phyloP scores from a whole-genome alignment of 2,113 vertebrate genomes.

The Panthera uncia region DNA sequence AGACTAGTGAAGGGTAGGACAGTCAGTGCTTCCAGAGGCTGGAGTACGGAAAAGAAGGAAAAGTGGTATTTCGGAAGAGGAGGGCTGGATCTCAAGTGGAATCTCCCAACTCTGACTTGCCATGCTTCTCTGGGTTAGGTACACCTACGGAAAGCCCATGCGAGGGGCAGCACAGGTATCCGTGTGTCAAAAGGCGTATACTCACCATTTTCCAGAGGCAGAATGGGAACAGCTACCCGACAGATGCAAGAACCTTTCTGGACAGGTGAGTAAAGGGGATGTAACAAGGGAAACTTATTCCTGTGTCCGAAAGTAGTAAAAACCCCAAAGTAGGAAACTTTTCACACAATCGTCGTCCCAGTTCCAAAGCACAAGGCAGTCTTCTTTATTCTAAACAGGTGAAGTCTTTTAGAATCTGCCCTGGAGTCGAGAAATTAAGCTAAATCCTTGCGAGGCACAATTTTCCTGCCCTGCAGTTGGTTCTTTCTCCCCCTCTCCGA shows the following conservation, averaged over 20 bases:
- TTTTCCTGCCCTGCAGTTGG: not conserved
- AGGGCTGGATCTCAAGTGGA: too few relatives aligned
- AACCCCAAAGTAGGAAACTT: not conserved
- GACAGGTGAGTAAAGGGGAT: constrained; percentile 67
- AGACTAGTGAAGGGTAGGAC: not conserved
- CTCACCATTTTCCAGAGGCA: fast-evolving
- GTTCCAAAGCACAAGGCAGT: not conserved
- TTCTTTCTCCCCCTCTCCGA: not conserved
- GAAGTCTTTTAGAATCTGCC: not conserved
- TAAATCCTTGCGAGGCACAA: not conserved
- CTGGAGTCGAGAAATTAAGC: not conserved
- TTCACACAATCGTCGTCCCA: not conserved
- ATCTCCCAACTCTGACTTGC: not conserved
- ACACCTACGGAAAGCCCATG: constrained; percentile 63
- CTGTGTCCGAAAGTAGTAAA: not conserved
- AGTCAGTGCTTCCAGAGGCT: not conserved
- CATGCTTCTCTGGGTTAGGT: constrained; percentile 57
- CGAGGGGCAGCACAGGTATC: constrained; percentile 47
- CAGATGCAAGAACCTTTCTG: not conserved
- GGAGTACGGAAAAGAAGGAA: not conserved
- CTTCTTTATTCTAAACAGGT: not conserved
- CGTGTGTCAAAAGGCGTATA: constrained; percentile 75
- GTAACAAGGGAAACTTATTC: not conserved
- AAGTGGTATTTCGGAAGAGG: not conserved
- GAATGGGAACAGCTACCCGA: fast-evolving